Evolutionary conservation across 2,113 vertebrate genomes (phyloP).

Genomic region (Alaudala cheleensis): DNA sequence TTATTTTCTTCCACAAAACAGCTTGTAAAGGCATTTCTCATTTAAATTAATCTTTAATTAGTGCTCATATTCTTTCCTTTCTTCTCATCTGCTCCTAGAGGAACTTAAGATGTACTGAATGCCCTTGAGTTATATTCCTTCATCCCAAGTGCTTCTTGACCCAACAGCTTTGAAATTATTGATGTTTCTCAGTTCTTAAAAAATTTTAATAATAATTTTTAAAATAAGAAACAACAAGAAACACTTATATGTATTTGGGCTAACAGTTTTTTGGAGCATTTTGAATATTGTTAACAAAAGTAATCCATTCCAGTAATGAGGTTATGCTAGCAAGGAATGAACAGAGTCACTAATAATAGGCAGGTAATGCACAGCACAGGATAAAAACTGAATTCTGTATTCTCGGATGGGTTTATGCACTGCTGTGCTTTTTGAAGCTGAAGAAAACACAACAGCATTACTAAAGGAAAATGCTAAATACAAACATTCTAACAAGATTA

Average conservation of each 20-base stretch:
- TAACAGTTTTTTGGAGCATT: background rate
- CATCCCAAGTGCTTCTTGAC: background rate
- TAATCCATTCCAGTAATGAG: background rate
- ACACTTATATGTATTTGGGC: background rate
- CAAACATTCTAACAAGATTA: background rate
- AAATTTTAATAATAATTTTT: background rate
- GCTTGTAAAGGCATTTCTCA: background rate
- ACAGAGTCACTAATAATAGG: background rate
- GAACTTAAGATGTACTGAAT: background rate
- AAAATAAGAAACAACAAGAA: background rate
- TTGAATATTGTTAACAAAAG: background rate
- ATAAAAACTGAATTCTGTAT: background rate
- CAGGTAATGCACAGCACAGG: background rate
- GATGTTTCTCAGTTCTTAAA: background rate
- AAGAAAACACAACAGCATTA: background rate
- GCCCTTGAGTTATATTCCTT: background rate
- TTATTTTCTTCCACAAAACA: background rate
- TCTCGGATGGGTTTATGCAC: background rate
- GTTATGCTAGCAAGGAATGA: background rate
- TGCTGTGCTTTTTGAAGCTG: background rate
- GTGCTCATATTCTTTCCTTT: background rate
- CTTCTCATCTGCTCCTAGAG: background rate
- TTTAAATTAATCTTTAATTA: constrained; percentile 18
- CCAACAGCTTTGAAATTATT: background rate
- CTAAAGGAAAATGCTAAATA: background rate